phyloP scores from a whole-genome alignment of 2,888 invertebrate genomes.

The Mythimna ferrago region DNA sequence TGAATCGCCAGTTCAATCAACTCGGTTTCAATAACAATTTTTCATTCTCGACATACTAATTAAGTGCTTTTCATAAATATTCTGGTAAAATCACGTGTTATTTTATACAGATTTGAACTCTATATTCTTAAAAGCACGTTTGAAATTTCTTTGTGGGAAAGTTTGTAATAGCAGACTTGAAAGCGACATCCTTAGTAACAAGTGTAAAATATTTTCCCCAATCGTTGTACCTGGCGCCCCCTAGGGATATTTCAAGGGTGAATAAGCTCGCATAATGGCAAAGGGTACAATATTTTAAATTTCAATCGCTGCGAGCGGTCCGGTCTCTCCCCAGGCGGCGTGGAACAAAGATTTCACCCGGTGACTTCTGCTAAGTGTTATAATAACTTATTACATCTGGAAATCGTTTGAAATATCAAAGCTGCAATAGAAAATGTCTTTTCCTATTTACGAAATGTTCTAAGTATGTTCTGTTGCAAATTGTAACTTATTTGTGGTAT shows the following conservation, averaged over 20 bases:
- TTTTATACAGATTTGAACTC: slow-evolving; percentile 70
- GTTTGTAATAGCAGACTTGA: slow-evolving; percentile 80
- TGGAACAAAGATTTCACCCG: slow-evolving; percentile 87
- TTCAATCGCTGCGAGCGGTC: slow-evolving; percentile 91
- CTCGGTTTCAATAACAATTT: slow-evolving; percentile 90
- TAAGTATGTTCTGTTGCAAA: background rate
- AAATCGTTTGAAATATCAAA: slow-evolving; percentile 70
- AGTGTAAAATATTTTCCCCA: slow-evolving; percentile 91
- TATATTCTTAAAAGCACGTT: slow-evolving; percentile 67
- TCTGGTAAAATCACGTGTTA: slow-evolving; percentile 67
- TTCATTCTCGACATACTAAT: slow-evolving; percentile 90
- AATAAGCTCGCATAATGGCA: slow-evolving; percentile 91
- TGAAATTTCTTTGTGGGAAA: slow-evolving; percentile 70
- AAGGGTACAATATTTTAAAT: slow-evolving; percentile 91
- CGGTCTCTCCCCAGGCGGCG: slow-evolving; percentile 79
- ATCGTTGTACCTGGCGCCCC: slow-evolving; percentile 90
- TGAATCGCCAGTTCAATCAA: slow-evolving; percentile 89
- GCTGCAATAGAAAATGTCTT: slow-evolving; percentile 25
- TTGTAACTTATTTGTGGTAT: background rate
- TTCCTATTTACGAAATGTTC: slow-evolving; percentile 7
- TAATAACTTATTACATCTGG: slow-evolving; percentile 84
- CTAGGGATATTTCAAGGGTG: slow-evolving; percentile 91
- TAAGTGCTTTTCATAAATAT: slow-evolving; percentile 90
- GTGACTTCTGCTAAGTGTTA: slow-evolving; percentile 87
- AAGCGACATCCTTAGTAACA: slow-evolving; percentile 90